Evolutionary conservation across 2,797 vertebrate genomes (phyloP), one percentile per base, ranked within the genome.

Genomic region (Rhinogobio ventralis): DNA sequence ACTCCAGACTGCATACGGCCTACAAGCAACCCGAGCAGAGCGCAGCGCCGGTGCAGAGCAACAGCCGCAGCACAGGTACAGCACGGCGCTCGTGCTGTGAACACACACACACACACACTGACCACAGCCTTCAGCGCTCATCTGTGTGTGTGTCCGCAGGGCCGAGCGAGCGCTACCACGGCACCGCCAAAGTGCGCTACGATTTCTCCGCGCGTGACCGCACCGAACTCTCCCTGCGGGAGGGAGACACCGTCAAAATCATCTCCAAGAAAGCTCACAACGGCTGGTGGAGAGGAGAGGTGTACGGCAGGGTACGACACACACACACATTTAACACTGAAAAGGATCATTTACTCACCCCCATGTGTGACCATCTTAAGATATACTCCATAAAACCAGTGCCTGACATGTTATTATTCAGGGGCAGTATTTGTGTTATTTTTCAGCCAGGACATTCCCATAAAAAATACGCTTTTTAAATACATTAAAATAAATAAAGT

Each of bases 281-380:
- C 0, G 97, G 97, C 77, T 99, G 97, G 97, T 98, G 97, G 97
- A 96, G 95, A 87, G 97, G 97, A 66, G 97, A 99, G 88, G 96
- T 99, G 85, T 99, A 99, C 0, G 97, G 97, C 60, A 92, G 96
- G 96, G 97, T 99, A 89, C 94, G 91, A 25, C 17, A 62, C 8
- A 39, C 45, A 78, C 60, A 55, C 14, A 7, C 17, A 49, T 17
- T 17, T 17, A 2, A 51, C 49, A 51, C 49, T 7, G 17, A 1
- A 17, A 51, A 51, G 15, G 6, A 2, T 36, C 7, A 33, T 17
- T 30, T 66, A 15, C 62, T 64, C 4, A 15, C 5, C 46, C 46
- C 14, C 13, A 49, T 49, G 46, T 49, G 1, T 4, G 14, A 49
- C 14, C 15, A 2, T 49, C 49, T 49, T 17, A 15, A 46, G 14